Evolutionary conservation across 1,140 invertebrate species (phyloP).

Genomic region (Schlechtendalia chinensis): DNA sequence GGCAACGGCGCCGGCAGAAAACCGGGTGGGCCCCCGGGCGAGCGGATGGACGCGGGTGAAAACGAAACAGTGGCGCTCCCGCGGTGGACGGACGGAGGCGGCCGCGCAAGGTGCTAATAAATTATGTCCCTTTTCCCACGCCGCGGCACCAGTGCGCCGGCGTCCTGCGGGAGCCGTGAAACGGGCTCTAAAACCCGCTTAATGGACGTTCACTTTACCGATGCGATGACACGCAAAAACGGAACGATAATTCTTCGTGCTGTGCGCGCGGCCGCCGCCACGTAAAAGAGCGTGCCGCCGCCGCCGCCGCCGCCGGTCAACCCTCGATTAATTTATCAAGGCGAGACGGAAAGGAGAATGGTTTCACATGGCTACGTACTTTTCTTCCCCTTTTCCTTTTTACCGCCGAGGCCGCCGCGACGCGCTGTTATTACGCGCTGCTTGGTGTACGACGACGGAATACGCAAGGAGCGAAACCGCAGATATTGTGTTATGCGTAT

Average conservation of each 20-base stretch:
- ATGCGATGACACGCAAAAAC: conserved; percentile 49
- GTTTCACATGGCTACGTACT: background rate
- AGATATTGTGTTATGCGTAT: background rate
- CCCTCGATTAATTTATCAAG: conserved; percentile 31
- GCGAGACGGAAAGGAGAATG: background rate
- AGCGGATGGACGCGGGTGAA: background rate
- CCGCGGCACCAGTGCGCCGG: background rate
- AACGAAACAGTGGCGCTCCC: background rate
- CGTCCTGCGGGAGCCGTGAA: conserved; percentile 45
- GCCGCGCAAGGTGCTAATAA: conserved; percentile 6
- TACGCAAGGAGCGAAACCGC: conserved; percentile 2
- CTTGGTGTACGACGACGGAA: conserved; percentile 16
- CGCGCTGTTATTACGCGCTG: background rate
- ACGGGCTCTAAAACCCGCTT: conserved; percentile 47
- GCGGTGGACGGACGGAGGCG: background rate
- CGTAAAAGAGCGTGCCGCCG: conserved; percentile 13
- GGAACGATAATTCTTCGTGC: conserved; percentile 46
- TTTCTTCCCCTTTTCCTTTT: background rate
- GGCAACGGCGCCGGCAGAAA: background rate
- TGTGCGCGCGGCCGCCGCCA: background rate
- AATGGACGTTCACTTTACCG: conserved; percentile 49
- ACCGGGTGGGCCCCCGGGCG: background rate
- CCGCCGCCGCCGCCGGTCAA: background rate
- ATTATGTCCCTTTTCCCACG: conserved; percentile 34
- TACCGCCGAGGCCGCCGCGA: background rate